Base-by-base conservation (phyloP, 2,888 invertebrate species). In the Drosophila helvetica region DNA sequence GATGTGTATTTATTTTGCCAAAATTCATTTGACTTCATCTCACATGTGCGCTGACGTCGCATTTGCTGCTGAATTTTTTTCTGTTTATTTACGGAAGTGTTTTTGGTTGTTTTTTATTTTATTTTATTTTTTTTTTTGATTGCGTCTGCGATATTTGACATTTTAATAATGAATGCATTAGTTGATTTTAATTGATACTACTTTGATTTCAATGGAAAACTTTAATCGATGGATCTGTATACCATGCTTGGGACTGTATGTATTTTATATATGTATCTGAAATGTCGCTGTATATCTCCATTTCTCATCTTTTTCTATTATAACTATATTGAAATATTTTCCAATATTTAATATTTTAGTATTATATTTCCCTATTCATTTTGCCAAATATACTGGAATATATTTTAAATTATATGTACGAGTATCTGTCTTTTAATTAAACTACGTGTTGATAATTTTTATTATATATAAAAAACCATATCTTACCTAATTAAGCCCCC, bases 71-170 rank as follows among this genome's bases (percentile, higher is more conserved):
- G 51, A 15, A 17, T 54, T 51, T 70, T 53, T 19, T 27, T 27
- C 22, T 56, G 48, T 72, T 69, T 77, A 77, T 77, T 77, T 77
- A 77, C 77, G 77, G 77, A 77, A 77, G 77, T 62, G 57, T 67
- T 64, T 30, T 10, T 47, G 46, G 38, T 67, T 27, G 53, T 53
- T 43, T 54, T 54, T 22, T 22, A 22, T 22, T 19, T 2, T 19
- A 19, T 19, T 2, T 22, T 3, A 22, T 22, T 22, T 22, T 46
- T 64, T 30, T 60, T 47, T 57, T 27, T 46, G 48, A 42, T 25
- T 55, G 27, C 18, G 9, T 70, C 51, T 43, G 43, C 53, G 70
- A 50, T 72, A 70, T 70, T 71, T 71, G 70, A 71, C 70, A 71
- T 71, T 71, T 38, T 71, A 56, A 71, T 72, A 69, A 61, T 71